These are phyloP conservation scores for Esox lucius DNA, from an alignment of 2,797 vertebrate genomes.

Conservation along the genomic window DNA sequence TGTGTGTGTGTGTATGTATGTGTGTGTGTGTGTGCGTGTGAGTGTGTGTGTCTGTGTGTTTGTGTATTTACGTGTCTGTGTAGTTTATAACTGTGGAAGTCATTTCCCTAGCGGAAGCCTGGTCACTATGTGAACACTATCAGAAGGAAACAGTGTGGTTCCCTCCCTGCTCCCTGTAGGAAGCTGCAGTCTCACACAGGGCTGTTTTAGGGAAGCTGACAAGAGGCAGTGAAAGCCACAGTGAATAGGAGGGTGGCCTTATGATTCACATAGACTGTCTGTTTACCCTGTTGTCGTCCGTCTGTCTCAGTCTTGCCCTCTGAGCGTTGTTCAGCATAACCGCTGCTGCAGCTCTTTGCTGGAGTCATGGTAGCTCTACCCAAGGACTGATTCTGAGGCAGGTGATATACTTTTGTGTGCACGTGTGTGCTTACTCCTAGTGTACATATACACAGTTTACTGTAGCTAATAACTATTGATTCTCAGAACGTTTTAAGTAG, in stretches of 20 bases:
- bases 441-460: not conserved
- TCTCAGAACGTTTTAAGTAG: not conserved
- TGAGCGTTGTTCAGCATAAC: not conserved
- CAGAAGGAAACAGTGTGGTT: constrained; percentile 41
- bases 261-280: constrained; percentile 37
- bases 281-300: not conserved
- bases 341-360: not conserved
- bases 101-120: constrained; percentile 14
- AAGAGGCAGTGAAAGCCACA: constrained; percentile 13
- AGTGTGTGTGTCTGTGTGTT: not conserved
- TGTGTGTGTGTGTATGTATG: not conserved
- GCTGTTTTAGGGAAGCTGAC: constrained; percentile 12
- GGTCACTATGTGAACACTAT: constrained; percentile 27
- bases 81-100: constrained; percentile 18
- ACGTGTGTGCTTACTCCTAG: not conserved
- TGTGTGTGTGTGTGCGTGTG: constrained; percentile 2
- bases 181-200: constrained; percentile 6
- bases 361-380: not conserved
- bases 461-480: not conserved
- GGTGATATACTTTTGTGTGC: not conserved
- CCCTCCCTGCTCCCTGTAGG: constrained; percentile 21
- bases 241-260: constrained; percentile 31
- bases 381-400: not conserved
- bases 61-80: constrained; percentile 7
- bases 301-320: not conserved